phyloP scores from a whole-genome alignment of 1,140 invertebrate species.

The Neodiprion fabricii region DNA sequence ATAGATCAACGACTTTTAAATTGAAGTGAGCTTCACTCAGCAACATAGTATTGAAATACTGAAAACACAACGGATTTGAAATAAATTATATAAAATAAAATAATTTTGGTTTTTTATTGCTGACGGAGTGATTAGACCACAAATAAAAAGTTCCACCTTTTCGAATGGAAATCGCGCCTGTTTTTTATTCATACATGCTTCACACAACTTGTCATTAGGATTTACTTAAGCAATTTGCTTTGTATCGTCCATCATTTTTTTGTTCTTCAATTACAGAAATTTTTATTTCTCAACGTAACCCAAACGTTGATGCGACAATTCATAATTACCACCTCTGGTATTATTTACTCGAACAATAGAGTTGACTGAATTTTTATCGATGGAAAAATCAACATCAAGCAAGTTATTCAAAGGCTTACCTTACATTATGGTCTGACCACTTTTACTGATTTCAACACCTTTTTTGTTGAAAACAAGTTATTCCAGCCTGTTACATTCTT shows the following conservation, averaged over 20 bases:
- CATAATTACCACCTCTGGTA: constrained; percentile 34
- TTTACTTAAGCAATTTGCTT: constrained; percentile 15
- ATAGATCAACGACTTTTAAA: constrained; percentile 49
- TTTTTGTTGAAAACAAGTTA: constrained; percentile 38
- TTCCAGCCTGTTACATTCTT: constrained; percentile 29
- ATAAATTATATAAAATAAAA: not conserved
- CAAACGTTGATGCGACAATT: constrained; percentile 49
- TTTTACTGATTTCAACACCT: constrained; percentile 39
- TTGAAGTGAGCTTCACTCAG: constrained; percentile 40
- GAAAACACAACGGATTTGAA: not conserved
- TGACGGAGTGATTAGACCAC: constrained; percentile 29
- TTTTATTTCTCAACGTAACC: constrained; percentile 47
- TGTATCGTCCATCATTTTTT: constrained; percentile 32
- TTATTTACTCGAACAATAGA: constrained; percentile 23
- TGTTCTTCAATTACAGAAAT: constrained; percentile 45
- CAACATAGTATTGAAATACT: not conserved
- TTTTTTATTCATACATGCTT: constrained; percentile 54
- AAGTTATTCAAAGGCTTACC: constrained; percentile 40
- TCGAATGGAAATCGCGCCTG: constrained; percentile 50
- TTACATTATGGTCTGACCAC: constrained; percentile 27
- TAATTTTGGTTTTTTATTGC: constrained; percentile 24
- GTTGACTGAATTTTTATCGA: constrained; percentile 8
- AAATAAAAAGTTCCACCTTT: constrained; percentile 39
- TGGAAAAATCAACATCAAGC: constrained; percentile 24
- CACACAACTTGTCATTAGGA: constrained; percentile 46